phyloP scores from a whole-genome alignment of 1,140 invertebrate species.

The Drosophila nigrodunni region DNA sequence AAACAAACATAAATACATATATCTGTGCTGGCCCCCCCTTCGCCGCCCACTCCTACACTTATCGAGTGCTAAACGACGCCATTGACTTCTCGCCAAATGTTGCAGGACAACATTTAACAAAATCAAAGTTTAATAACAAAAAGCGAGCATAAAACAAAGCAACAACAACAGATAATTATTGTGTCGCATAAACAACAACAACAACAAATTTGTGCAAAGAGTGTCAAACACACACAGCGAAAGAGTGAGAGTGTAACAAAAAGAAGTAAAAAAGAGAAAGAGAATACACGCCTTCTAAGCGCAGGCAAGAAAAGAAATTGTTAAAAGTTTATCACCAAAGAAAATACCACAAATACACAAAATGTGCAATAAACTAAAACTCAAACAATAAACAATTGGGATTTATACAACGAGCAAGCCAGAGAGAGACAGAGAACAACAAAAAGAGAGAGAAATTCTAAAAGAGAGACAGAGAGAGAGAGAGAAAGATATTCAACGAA shows the following conservation, averaged over 20 bases:
- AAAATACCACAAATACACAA: conserved; percentile 42
- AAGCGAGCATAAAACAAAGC: neutral
- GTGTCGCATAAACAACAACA: conserved; percentile 52
- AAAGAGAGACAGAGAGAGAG: conserved; percentile 4
- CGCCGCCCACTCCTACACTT: neutral
- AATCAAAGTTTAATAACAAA: conserved; percentile 28
- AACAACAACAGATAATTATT: conserved; percentile 29
- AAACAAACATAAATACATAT: conserved; percentile 33
- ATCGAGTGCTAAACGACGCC: conserved; percentile 49
- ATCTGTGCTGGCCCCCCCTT: conserved; percentile 38
- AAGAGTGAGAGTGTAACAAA: conserved; percentile 1
- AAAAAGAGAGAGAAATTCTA: conserved; percentile 22
- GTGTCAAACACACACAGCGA: conserved; percentile 17
- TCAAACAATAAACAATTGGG: conserved; percentile 39
- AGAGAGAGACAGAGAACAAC: conserved; percentile 1
- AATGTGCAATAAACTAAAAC: conserved; percentile 76
- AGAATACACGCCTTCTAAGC: conserved; percentile 13
- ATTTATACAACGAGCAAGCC: conserved; percentile 50
- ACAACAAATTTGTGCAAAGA: conserved; percentile 44
- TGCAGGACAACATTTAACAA: conserved; percentile 63
- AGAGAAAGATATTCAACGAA: conserved; percentile 52
- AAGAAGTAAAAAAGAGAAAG: neutral
- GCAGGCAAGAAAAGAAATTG: conserved; percentile 19
- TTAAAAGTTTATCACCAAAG: conserved; percentile 43
- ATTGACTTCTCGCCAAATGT: conserved; percentile 57